These are phyloP conservation scores for Mesorhabditis belari DNA, from an alignment of 2,888 invertebrate genomes.

Conservation along the genomic window DNA sequence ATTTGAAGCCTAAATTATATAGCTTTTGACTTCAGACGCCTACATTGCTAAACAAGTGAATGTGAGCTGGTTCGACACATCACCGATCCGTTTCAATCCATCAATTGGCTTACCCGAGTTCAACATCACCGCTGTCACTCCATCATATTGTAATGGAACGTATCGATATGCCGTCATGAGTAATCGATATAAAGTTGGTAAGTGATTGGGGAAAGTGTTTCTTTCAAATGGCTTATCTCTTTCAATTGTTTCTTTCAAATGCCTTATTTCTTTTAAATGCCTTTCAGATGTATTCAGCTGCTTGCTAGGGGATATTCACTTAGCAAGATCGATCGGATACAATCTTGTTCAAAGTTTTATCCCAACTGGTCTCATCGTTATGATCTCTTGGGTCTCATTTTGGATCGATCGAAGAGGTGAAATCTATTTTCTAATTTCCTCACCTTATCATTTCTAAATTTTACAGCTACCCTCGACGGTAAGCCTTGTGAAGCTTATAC, in stretches of 20 bases:
- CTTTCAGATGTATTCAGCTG: conserved; percentile 47
- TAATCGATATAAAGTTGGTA: conserved; percentile 35
- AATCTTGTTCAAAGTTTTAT: conserved; percentile 45
- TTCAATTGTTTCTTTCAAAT: background rate
- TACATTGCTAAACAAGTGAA: conserved; percentile 49
- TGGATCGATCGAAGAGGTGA: conserved; percentile 40
- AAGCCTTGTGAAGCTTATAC: too few relatives aligned
- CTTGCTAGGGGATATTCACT: conserved; percentile 35
- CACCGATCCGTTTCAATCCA: conserved; percentile 46
- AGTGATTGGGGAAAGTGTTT: background rate
- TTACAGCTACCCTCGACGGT: too few relatives aligned
- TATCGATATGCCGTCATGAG: conserved; percentile 47
- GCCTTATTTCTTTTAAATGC: background rate
- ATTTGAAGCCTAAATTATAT: too few relatives aligned
- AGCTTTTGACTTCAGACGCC: too few relatives aligned
- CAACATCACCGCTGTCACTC: conserved; percentile 25
- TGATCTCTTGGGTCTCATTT: conserved; percentile 10
- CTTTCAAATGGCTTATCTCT: background rate
- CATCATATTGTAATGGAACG: conserved; percentile 36
- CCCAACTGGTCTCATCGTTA: conserved; percentile 27
- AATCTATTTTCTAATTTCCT: background rate
- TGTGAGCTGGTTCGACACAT: conserved; percentile 44
- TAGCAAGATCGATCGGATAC: conserved; percentile 49
- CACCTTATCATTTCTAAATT: too few relatives aligned
- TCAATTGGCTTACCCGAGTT: conserved; percentile 50